Base-by-base conservation (phyloP, 1,140 invertebrate species). In the Bombus consobrinus region DNA sequence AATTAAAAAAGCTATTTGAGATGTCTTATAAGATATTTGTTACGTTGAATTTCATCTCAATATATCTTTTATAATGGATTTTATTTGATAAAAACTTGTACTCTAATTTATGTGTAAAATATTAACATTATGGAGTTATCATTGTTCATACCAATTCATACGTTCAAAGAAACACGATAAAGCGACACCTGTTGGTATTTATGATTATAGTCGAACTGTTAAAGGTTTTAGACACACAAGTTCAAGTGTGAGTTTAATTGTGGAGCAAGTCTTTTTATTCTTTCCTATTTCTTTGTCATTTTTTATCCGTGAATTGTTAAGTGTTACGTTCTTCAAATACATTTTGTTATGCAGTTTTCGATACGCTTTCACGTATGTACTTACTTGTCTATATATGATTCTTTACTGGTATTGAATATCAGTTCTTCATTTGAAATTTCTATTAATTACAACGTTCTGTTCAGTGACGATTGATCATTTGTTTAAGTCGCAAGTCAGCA, bases 171-270 rank as follows among this genome's bases (percentile, higher is more conserved):
- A 76, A 39, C 12, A 39, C 6, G 32, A 68, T 12, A 32, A 69
- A 41, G 74, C 81, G 74, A 83, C 74, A 83, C 64, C 81, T 83
- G 47, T 83, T 77, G 81, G 81, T 77, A 83, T 83, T 28, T 59
- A n/a, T 28, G 12, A 62, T 62, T 62, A 8, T 28, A 62, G 25
- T 39, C 57, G 34, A 28, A 37, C 28, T 57, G n/a, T 81, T 25
- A 28, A 32, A 34, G 12, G 12, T 68, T 69, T 57, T 37, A 34
- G 22, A 18, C 5, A 22, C 5, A 15, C 9, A 25, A 34, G 4
- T 53, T 18, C 5, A 15, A 47, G 3, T 53, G 18, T 3, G n/a
- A 43, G 32, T 66, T 53, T 59, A 5, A 3, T 34, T 80, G 10
- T 10, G 25, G 9, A 22, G 13, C 5, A 3, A 9, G 15, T n/a